Base-by-base conservation (phyloP, 1,140 invertebrate genomes). In the Drosophila insularis region DNA sequence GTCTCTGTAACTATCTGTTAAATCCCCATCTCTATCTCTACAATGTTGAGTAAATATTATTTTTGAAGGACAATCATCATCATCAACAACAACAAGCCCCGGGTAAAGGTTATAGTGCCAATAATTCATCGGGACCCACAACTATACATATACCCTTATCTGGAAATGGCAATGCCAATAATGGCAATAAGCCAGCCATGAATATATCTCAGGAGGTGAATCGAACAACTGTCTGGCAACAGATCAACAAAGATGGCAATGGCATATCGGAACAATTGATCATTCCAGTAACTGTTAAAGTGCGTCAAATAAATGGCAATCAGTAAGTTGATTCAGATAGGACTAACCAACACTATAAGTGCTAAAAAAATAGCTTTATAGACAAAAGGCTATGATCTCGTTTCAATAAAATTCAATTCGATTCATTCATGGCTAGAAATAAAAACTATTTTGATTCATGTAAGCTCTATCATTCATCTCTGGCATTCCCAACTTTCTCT, bases 191-290 rank as follows among this genome's bases (percentile, higher is more conserved):
- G 69, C 94, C 95, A 35, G 95, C 96, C 13, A 97, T 98, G 74
- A 98, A 98, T 93, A 98, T 98, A 86, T 96, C 96, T 17, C 97
- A 98, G 92, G 98, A 98, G 92, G 95, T 99, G 17, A 97, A 98
- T 89, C 97, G 97, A 91, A 97, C 96, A 27, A 96, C 96, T 21
- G 96, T 98, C 80, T 99, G 98, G 98, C 96, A 98, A 87, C 97
- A 98, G 91, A 97, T 99, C 13, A 97, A 90, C 78, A 91, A 91
- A 66, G 90, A 91, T 72, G 89, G 89, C 56, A 82, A 90, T 64
- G 89, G 89, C 14, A 87, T 69, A n/a, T 82, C 85, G 40, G 81
- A 89, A 43, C 86, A 89, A 40, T 66, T 89, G 46, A 90, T 89
- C 63, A 86, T 89, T 23, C 86, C 86, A 21, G 86, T 90, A 13